phyloP scores from a whole-genome alignment of 2,888 invertebrate genomes.

The Ichneumoninae sp. region DNA sequence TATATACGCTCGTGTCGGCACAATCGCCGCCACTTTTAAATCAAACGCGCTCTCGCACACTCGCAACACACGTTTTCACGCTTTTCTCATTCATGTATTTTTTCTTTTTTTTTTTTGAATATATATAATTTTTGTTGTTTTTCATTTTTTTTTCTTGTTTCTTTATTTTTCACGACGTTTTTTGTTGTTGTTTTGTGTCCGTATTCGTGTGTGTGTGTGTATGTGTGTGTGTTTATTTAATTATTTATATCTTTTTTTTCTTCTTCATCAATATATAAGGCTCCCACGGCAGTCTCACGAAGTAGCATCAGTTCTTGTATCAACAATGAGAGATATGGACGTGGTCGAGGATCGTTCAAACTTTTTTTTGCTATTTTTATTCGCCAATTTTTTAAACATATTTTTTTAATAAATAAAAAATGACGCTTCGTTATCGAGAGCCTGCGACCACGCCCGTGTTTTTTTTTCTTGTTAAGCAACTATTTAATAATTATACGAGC shows the following conservation, averaged over 20 bases:
- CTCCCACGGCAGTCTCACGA: slow-evolving; percentile 79
- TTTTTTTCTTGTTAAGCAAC: slow-evolving; percentile 56
- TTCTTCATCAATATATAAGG: slow-evolving; percentile 75
- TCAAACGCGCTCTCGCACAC: slow-evolving; percentile 32
- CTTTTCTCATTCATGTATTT: slow-evolving; percentile 46
- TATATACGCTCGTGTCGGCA: background rate
- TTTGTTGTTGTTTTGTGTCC: background rate
- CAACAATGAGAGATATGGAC: slow-evolving; percentile 68
- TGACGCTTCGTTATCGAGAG: slow-evolving; percentile 6
- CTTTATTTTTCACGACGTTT: slow-evolving; percentile 13
- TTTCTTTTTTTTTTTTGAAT: slow-evolving; percentile 32
- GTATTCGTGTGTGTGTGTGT: slow-evolving; percentile 27
- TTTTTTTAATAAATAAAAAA: background rate
- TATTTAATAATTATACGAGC: slow-evolving; percentile 63
- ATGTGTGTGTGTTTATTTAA: slow-evolving; percentile 39
- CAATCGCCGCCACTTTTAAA: background rate
- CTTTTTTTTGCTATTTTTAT: background rate
- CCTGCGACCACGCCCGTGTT: slow-evolving; percentile 47
- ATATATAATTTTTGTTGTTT: no score
- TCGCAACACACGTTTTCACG: slow-evolving; percentile 57
- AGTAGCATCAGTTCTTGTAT: slow-evolving; percentile 79
- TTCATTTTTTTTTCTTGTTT: background rate
- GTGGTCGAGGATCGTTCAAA: slow-evolving; percentile 42
- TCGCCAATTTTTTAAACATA: background rate
- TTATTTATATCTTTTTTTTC: slow-evolving; percentile 60